Conservation (phyloP, 2,113 vertebrate species). For the Ifrita kowaldi region DNA sequence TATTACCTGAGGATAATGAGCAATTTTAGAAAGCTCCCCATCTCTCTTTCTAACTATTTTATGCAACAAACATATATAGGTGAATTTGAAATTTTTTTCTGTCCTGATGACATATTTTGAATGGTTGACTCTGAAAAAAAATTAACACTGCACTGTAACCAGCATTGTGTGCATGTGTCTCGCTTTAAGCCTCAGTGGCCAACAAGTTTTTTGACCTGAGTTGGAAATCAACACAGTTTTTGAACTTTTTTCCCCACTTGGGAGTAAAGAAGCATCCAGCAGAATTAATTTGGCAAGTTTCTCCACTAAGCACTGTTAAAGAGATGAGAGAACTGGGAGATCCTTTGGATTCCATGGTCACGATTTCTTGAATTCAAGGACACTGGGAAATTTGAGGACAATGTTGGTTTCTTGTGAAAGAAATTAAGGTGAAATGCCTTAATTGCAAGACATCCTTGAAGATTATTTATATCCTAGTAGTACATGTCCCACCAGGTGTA, state of each 20-base stretch:
- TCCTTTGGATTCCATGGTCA: background rate
- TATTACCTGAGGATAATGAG: background rate
- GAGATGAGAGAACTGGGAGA: background rate
- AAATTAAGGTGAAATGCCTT: background rate
- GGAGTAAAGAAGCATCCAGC: background rate
- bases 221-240: background rate
- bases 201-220: background rate
- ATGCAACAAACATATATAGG: background rate
- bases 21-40: background rate
- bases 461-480: background rate
- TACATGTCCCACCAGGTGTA: background rate
- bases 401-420: background rate
- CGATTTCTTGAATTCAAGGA: background rate
- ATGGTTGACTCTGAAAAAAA: background rate
- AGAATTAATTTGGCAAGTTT: background rate
- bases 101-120: background rate
- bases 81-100: background rate
- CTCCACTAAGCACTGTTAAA: background rate
- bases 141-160: background rate
- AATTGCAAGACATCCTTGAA: background rate
- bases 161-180: fast-evolving
- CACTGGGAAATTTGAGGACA: background rate
- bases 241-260: background rate
- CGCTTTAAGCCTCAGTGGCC: background rate
- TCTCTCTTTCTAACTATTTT: background rate